Base-by-base conservation (phyloP, 2,888 invertebrate genomes). In the Odontothrips loti region DNA sequence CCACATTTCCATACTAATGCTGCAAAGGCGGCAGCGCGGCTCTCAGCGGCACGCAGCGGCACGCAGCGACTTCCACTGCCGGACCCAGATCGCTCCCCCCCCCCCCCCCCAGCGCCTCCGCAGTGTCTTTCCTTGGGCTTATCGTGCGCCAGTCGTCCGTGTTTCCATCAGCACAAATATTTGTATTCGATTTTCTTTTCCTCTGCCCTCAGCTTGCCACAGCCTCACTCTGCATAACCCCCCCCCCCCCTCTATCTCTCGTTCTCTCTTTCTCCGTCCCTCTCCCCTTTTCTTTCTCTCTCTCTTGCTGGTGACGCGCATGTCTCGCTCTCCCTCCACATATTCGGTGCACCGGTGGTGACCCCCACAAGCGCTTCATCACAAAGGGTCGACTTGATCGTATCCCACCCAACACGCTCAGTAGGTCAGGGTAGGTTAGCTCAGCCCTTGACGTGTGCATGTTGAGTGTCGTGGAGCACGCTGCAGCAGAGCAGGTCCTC, bases 101-200 rank as follows among this genome's bases (percentile, higher is more conserved):
- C 20, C 51, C 51, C 51, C 51, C 51, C 68, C 23, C 68, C 68
- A 23, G 6, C 58, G 15, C 58, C n/a, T 58, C 58, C 58, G 10
- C 58, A 58, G 17, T 17, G 58, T 58, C 58, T 58, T 58, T 58
- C 58, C 58, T 58, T 58, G 68, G 68, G 68, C 68, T 68, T 68
- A n/a, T 68, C 68, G n/a, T 20, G 20, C 15, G 51, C 51, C 51
- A 12, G 51, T 23, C 27, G 68, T 23, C 34, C 68, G 68, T 68
- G 58, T 58, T 58, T 58, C 58, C 58, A 4, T n/a, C 11, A 23
- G 68, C 23, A 68, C 68, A 68, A 68, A 68, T 68, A 68, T 68
- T 68, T 68, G 68, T n/a, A 68, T 68, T 68, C 68, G 68, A 68
- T 68, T 68, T 68, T 68, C 68, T 68, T 68, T 68, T 51, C 51